A percentile compares a stretch with the other conserved stretches of the same genome.
Conservation (phyloP, 53 echinoderm and acorn worm genomes). For the Echinometra lucunter region DNA sequence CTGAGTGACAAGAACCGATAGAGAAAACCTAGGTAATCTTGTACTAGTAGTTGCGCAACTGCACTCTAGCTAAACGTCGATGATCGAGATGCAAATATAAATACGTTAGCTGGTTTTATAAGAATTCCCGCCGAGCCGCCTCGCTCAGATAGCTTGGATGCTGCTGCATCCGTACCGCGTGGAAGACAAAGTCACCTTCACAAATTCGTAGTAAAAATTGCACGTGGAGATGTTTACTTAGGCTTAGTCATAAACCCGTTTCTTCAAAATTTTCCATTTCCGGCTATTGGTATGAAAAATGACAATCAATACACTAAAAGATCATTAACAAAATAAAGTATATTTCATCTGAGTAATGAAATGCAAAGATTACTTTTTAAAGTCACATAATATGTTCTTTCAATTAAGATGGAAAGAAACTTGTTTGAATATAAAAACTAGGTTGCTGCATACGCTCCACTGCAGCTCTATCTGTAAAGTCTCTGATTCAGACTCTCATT, state of each 20-base stretch:
- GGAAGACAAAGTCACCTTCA: slow-evolving; percentile 41
- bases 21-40: too few species aligned
- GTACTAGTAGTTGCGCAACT: too few species aligned
- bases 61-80: too few species aligned
- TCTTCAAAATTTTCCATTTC: neutral
- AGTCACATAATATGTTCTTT: neutral
- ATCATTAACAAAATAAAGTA: neutral
- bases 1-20: too few species aligned
- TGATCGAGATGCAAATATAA: too few species aligned
- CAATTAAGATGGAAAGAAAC: neutral
- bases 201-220: slow-evolving; percentile 44
- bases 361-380: neutral
- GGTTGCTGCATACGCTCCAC: neutral
- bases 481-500: neutral
- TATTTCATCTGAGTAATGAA: neutral
- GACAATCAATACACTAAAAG: neutral
- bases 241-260: slow-evolving; percentile 12
- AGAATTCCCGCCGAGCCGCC: neutral
- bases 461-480: neutral
- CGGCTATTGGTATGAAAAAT: neutral
- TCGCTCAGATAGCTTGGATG: neutral
- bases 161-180: slow-evolving; percentile 26
- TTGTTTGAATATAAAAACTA: neutral
- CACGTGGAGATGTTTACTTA: slow-evolving; percentile 58
- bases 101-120: too few species aligned